These are phyloP conservation scores for Pelobates fuscus DNA, from an alignment of 2,113 vertebrate genomes.

Conservation along the genomic window DNA sequence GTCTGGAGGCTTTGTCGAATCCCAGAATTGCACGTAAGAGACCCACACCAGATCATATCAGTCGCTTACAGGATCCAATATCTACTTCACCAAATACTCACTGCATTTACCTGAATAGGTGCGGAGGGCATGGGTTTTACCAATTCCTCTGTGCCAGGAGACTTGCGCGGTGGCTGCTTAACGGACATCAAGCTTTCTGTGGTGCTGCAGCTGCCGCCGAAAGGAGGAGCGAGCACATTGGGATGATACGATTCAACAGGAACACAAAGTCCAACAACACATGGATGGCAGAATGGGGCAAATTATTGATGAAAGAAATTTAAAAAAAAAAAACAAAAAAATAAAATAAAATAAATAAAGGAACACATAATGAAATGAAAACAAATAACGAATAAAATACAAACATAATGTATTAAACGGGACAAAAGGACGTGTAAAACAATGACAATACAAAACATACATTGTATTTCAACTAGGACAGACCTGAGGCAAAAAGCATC, in stretches of 20 bases:
- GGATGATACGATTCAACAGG: slow-evolving; percentile 64
- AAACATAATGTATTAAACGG: slow-evolving; percentile 48
- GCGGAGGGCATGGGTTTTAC: slow-evolving; percentile 80
- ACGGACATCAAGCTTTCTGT: slow-evolving; percentile 84
- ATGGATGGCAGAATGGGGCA: slow-evolving; percentile 21
- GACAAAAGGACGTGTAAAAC: slow-evolving; percentile 53
- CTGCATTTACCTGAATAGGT: slow-evolving; percentile 85
- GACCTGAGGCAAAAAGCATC: too few relatives aligned
- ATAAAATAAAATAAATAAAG: slow-evolving; percentile 3
- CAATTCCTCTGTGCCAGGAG: slow-evolving; percentile 79
- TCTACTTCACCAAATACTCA: neutral
- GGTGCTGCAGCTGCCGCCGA: slow-evolving; percentile 81
- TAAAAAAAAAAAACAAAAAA: slow-evolving; percentile 27
- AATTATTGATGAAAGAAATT: slow-evolving; percentile 58
- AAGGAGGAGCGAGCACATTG: slow-evolving; percentile 62
- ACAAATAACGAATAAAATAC: slow-evolving; percentile 2
- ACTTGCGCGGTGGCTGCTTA: slow-evolving; percentile 79
- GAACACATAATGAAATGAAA: slow-evolving; percentile 52
- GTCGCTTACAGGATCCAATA: neutral
- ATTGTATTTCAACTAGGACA: too few relatives aligned
- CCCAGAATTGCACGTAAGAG: too few relatives aligned
- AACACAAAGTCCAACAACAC: slow-evolving; percentile 42
- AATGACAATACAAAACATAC: neutral
- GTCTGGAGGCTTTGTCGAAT: too few relatives aligned
- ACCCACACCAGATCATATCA: too few relatives aligned